A percentile compares a stretch with the other conserved stretches of the same genome.
These are phyloP conservation scores for Poecilia gillii DNA, from an alignment of 2,797 vertebrate species.

Conservation along the genomic window DNA sequence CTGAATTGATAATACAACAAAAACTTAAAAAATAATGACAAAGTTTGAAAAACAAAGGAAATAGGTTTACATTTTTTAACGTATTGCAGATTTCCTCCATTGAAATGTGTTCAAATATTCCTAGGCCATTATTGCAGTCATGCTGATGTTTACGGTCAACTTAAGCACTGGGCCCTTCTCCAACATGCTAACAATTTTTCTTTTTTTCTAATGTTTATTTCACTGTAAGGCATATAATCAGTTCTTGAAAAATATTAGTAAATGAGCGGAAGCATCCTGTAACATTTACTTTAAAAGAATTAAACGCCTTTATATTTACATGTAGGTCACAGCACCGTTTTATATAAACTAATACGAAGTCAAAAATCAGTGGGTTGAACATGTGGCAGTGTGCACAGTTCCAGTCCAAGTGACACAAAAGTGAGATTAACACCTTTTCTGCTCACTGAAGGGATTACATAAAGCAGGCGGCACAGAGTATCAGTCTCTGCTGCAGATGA, in stretches of 20 bases:
- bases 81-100: neutral
- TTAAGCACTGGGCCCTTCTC: too few species aligned
- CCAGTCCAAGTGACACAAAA: constrained; percentile 46
- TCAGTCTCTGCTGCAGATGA: constrained; percentile 52
- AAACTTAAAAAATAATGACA: neutral
- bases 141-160: too few species aligned
- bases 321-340: constrained; percentile 22
- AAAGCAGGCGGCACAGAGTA: constrained; percentile 52
- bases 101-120: neutral
- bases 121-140: neutral
- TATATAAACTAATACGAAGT: constrained; percentile 9
- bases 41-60: neutral
- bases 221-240: neutral
- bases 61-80: neutral
- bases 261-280: neutral
- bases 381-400: constrained; percentile 47
- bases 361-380: constrained; percentile 29
- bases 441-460: constrained; percentile 68
- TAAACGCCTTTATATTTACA: constrained; percentile 11
- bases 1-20: neutral
- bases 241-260: constrained; percentile 10
- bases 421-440: constrained; percentile 51
- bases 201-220: neutral
- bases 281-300: constrained; percentile 1
- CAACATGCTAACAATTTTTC: too few species aligned